These are phyloP conservation scores for Meloe dianella DNA, from an alignment of 2,888 invertebrate species.

Conservation along the genomic window DNA sequence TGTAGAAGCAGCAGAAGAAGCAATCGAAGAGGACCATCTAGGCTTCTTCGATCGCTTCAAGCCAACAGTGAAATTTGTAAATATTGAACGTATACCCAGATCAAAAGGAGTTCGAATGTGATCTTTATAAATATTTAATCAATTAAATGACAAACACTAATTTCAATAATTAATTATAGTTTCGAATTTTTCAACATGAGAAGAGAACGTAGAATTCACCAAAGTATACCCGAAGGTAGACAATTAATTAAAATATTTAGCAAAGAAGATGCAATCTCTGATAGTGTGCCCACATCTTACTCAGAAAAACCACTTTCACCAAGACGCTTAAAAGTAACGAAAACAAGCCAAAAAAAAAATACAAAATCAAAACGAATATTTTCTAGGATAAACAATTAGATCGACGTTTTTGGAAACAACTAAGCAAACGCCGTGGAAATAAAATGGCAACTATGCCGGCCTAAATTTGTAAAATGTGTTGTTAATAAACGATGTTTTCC, in stretches of 20 bases:
- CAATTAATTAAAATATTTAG: constrained; percentile 59
- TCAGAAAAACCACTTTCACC: constrained; percentile 64
- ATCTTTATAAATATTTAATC: constrained; percentile 15
- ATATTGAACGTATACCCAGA: constrained; percentile 56
- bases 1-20: constrained; percentile 54
- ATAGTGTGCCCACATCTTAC: constrained; percentile 56
- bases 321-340: constrained; percentile 64
- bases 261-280: constrained; percentile 52
- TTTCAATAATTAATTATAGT: constrained; percentile 47
- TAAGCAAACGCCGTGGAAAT: constrained; percentile 69
- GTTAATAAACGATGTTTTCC: neutral
- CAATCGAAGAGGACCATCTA: constrained; percentile 46
- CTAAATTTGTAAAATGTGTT: constrained; percentile 36
- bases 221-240: constrained; percentile 58
- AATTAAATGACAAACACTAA: neutral
- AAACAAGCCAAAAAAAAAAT: neutral
- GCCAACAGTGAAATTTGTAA: constrained; percentile 55
- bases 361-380: constrained; percentile 12
- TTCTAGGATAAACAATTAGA: constrained; percentile 77
- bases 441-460: constrained; percentile 47
- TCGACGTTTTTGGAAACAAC: constrained; percentile 80
- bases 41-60: constrained; percentile 57
- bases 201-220: constrained; percentile 59
- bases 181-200: constrained; percentile 62
- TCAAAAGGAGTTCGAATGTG: constrained; percentile 56